Evolutionary conservation across 1,140 invertebrate species (phyloP).

Genomic region (Rhopalosiphum padi): DNA sequence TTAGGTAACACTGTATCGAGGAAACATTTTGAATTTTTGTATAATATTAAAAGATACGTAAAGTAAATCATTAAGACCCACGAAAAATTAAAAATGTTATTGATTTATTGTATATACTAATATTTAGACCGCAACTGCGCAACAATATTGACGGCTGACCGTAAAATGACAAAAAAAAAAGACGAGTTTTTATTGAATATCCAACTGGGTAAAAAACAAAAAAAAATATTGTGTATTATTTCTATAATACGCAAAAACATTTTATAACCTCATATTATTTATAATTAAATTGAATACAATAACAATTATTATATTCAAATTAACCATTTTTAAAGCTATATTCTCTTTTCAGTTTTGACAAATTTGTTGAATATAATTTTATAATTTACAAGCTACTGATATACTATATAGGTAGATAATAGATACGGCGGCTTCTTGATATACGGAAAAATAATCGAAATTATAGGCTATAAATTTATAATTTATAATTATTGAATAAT

Average conservation of each 20-base stretch:
- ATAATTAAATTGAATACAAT: too few relatives aligned
- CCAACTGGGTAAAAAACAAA: neutral
- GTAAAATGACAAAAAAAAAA: neutral
- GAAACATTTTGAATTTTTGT: too few relatives aligned
- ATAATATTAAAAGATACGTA: too few relatives aligned
- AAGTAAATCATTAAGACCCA: neutral
- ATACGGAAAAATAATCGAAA: neutral
- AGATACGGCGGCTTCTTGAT: neutral
- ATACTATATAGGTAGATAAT: too few relatives aligned
- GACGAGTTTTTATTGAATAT: neutral
- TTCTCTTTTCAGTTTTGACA: too few relatives aligned
- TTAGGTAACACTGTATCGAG: too few relatives aligned
- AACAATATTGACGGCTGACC: neutral
- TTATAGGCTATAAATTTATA: neutral
- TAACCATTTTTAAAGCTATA: neutral
- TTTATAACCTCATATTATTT: neutral
- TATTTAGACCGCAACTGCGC: neutral
- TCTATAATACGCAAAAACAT: neutral
- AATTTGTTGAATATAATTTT: too few relatives aligned
- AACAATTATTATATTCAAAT: too few relatives aligned
- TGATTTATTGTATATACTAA: neutral
- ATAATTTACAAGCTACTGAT: too few relatives aligned
- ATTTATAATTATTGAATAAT: too few relatives aligned
- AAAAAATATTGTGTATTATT: neutral
- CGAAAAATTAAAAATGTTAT: neutral